Conservation (phyloP, 2,113 vertebrate species). For the Propithecus coquereli region DNA sequence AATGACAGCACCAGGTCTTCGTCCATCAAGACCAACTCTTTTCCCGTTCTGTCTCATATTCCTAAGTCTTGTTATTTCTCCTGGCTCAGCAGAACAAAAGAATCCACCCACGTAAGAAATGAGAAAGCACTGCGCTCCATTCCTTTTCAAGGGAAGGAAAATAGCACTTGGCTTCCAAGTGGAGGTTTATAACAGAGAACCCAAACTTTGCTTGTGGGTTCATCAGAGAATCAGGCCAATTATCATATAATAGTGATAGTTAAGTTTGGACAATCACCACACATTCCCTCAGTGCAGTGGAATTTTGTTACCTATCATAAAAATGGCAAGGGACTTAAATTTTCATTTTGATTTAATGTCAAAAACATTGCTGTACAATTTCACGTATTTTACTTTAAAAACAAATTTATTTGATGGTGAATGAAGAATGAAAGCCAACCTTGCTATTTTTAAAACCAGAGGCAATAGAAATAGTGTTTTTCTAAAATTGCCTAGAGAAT, state of each 20-base stretch:
- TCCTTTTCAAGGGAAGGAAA: background rate
- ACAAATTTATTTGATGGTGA: background rate
- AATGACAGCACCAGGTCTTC: background rate
- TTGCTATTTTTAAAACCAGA: slow-evolving; percentile 7
- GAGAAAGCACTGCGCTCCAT: background rate
- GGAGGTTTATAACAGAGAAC: background rate
- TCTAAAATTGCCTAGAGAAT: slow-evolving; percentile 22
- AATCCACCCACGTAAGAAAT: background rate
- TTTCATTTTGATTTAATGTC: slow-evolving; percentile 29
- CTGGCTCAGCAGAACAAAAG: background rate
- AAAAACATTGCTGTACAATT: background rate
- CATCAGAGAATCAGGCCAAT: background rate
- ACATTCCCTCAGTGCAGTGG: too few relatives aligned
- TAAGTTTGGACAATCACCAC: background rate
- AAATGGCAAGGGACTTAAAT: background rate
- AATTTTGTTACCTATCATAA: background rate
- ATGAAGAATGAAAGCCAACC: background rate
- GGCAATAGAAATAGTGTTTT: background rate
- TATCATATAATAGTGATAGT: too few relatives aligned
- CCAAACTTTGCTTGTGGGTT: background rate
- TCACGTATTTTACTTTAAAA: slow-evolving; percentile 21
- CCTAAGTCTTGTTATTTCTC: background rate
- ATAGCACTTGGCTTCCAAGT: background rate
- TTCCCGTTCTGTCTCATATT: background rate
- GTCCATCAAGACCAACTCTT: background rate